Percentiles rank a stretch among this genome's conserved stretches.
Evolutionary conservation across 2,888 invertebrate species (phyloP).

Genomic region (Crematogaster levior): DNA sequence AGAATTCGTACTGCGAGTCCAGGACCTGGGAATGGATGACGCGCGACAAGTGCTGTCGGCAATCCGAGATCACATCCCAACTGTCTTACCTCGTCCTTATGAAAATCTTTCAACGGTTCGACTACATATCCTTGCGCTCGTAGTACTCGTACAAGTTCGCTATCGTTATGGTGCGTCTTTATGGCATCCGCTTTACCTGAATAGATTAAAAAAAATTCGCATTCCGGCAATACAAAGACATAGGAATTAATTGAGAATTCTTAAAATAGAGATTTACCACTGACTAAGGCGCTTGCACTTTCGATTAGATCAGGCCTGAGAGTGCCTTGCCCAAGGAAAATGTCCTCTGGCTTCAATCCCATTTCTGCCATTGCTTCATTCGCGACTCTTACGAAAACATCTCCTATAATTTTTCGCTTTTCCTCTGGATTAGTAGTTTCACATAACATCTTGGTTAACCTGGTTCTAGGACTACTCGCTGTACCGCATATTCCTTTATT

Average conservation of each 20-base stretch:
- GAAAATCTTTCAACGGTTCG: conserved; percentile 99
- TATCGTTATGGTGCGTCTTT: conserved; percentile 99
- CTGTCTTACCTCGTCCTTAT: conserved; percentile 98
- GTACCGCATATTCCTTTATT: conserved; percentile 81
- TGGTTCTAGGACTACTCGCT: conserved; percentile 86
- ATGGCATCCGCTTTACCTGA: conserved; percentile 95
- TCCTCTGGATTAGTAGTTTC: conserved; percentile 97
- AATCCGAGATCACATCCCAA: conserved; percentile 96
- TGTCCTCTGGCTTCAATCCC: conserved; percentile 96
- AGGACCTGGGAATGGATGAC: conserved; percentile 99
- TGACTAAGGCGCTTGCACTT: conserved; percentile 95
- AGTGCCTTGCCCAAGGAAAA: conserved; percentile 97
- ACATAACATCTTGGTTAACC: conserved; percentile 93
- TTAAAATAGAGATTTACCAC: conserved; percentile 83
- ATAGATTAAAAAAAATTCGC: not conserved
- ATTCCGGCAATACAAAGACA: not conserved
- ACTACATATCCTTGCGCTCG: conserved; percentile 94
- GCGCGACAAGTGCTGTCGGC: conserved; percentile 93
- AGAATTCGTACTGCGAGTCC: conserved; percentile 98
- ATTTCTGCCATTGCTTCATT: conserved; percentile 95
- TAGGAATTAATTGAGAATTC: not conserved
- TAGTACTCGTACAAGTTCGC: conserved; percentile 94
- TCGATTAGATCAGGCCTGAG: conserved; percentile 99
- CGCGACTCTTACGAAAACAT: conserved; percentile 98
- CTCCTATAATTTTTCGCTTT: conserved; percentile 99